Base-by-base conservation (phyloP, 92 coral and sea anemone species). In the Porites cylindrica region DNA sequence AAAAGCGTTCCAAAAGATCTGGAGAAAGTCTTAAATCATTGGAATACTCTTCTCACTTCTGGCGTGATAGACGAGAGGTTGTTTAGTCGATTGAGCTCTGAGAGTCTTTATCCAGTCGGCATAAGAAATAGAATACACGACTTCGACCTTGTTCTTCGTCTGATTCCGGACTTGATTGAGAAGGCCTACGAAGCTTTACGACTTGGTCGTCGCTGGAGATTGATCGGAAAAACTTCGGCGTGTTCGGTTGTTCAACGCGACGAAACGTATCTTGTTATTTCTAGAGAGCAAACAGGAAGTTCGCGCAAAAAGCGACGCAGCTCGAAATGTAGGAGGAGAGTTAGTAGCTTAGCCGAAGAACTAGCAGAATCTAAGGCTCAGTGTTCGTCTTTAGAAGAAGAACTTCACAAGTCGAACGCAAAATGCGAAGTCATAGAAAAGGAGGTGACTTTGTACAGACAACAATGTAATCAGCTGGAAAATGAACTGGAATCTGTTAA, bases 141-240 rank as follows among this genome's bases (percentile, higher is more conserved):
- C 66, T 96, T 86, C 51, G 99, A 96, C 67, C 83, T 92, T 6
- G 96, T 96, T 66, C 75, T 96, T 58, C 85, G 99, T 64, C 78
- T 96, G 7, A 86, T 96, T 85, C 99, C 99, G 4, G 99, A 96
- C 82, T 59, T 96, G 47, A 75, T 91, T n/a, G 98, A 93, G 88
- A 96, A 96, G 61, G 99, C 98, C 6, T 91, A 92, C 75, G 95
- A 95, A 89, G 96, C 98, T 10, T 74, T 96, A 21, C 80, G 94
- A 51, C 93, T 96, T 47, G 98, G 96, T 21, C 91, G 99, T 16
- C 89, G 98, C 13, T 96, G 99, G 99, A 83, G 99, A 47, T 86
- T 96, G 65, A 90, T 95, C 70, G 70, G 91, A 59, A 74, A 92
- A 77, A 70, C 93, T 5, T 94, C 98, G 2, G 88, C 89, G 8